Percentiles rank a stretch among this genome's conserved stretches.
Conservation (phyloP, 2,797 vertebrate species). For the Spizella passerina region DNA sequence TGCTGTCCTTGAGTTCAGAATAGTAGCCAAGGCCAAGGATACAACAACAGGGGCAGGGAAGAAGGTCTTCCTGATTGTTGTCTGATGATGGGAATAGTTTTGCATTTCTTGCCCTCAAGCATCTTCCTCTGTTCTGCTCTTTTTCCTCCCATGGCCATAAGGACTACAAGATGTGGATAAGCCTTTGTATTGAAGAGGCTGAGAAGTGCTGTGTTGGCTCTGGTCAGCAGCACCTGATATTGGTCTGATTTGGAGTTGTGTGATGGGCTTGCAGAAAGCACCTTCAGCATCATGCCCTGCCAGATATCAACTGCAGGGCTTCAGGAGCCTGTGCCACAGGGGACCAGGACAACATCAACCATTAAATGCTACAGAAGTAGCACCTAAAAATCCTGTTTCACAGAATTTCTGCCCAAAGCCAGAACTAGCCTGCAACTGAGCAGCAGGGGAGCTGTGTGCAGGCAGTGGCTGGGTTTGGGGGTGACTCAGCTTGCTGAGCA, state of each 20-base stretch:
- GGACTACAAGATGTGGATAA: neutral
- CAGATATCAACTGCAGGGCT: neutral
- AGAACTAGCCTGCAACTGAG: neutral
- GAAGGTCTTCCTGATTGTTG: neutral
- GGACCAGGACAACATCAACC: neutral
- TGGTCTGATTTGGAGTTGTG: neutral
- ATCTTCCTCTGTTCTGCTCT: neutral
- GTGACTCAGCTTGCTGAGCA: constrained; percentile 8
- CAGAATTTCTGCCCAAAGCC: neutral
- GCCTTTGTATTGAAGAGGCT: neutral
- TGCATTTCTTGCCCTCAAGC: neutral
- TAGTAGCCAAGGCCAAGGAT: neutral
- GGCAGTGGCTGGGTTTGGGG: neutral
- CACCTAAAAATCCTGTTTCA: neutral
- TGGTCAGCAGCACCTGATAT: neutral
- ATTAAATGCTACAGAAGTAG: neutral
- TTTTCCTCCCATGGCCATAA: neutral
- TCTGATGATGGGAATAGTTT: neutral
- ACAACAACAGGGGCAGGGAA: neutral
- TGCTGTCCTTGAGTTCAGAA: neutral
- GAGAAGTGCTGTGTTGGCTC: neutral
- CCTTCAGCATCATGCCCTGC: neutral
- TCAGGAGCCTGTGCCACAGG: neutral
- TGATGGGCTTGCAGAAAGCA: neutral
- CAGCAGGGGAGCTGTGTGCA: neutral